Conservation (phyloP, 2,797 vertebrate species). For the Botia kubotai region DNA sequence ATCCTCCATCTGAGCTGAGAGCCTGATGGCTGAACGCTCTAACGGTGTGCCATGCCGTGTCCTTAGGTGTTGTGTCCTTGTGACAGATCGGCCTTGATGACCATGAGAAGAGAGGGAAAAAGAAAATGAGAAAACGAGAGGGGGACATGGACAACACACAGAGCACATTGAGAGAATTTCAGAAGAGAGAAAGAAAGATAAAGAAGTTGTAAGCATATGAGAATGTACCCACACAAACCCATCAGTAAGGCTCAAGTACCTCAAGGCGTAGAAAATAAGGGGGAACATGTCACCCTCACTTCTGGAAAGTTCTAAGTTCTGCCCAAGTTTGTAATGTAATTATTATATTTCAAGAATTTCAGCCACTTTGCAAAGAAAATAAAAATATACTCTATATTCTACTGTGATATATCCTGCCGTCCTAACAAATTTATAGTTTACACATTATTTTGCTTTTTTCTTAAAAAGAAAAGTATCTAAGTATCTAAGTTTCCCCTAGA, state of each 20-base stretch:
- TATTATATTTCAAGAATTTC: too few relatives aligned
- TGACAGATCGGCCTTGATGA: slow-evolving; percentile 52
- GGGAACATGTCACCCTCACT: too few relatives aligned
- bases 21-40: slow-evolving; percentile 38
- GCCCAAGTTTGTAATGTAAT: too few relatives aligned
- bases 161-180: slow-evolving; percentile 37
- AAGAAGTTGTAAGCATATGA: not conserved
- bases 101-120: slow-evolving; percentile 18
- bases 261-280: too few relatives aligned
- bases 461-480: not conserved
- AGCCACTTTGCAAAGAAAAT: too few relatives aligned
- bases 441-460: not conserved
- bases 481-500: not conserved
- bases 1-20: slow-evolving; percentile 58
- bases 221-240: not conserved
- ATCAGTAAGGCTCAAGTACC: not conserved
- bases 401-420: too few relatives aligned
- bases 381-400: too few relatives aligned
- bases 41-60: slow-evolving; percentile 51
- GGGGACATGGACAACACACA: slow-evolving; percentile 30
- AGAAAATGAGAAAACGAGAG: slow-evolving; percentile 13
- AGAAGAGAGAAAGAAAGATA: not conserved
- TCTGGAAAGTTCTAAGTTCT: too few relatives aligned
- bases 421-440: not conserved
- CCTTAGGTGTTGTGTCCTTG: slow-evolving; percentile 50